phyloP scores from a whole-genome alignment of 2,797 vertebrate genomes.

The Eulemur albifrons region DNA sequence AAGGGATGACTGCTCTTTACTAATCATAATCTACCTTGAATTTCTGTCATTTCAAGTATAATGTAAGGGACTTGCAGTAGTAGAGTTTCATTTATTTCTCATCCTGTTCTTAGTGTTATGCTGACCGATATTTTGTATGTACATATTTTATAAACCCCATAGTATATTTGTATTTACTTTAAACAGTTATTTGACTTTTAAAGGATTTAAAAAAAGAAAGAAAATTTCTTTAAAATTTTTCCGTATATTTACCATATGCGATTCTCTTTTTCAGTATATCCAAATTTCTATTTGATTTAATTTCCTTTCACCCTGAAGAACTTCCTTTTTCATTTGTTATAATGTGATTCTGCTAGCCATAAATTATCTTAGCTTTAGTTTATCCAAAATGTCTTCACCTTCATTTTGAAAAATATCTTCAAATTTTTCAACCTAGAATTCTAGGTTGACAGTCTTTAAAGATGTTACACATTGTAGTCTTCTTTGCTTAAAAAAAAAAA shows the following conservation, averaged over 20 bases:
- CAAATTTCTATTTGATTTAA: neutral
- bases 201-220: neutral
- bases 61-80: neutral
- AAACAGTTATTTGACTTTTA: neutral
- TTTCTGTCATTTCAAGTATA: neutral
- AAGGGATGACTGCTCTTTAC: neutral
- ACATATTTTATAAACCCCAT: neutral
- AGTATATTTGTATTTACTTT: neutral
- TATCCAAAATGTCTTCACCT: neutral
- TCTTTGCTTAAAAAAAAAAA: neutral
- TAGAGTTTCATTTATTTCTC: neutral
- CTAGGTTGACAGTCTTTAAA: neutral
- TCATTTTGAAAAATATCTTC: too few relatives aligned
- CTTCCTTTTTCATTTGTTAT: conserved; percentile 1
- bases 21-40: neutral
- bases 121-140: neutral
- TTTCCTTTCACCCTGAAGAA: neutral
- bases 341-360: neutral
- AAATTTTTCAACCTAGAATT: neutral
- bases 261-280: neutral
- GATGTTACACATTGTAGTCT: neutral
- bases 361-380: neutral
- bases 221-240: neutral
- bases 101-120: neutral
- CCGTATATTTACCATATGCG: neutral